Conservation (phyloP, 1,140 invertebrate species). For the Solenopsis fugax region DNA sequence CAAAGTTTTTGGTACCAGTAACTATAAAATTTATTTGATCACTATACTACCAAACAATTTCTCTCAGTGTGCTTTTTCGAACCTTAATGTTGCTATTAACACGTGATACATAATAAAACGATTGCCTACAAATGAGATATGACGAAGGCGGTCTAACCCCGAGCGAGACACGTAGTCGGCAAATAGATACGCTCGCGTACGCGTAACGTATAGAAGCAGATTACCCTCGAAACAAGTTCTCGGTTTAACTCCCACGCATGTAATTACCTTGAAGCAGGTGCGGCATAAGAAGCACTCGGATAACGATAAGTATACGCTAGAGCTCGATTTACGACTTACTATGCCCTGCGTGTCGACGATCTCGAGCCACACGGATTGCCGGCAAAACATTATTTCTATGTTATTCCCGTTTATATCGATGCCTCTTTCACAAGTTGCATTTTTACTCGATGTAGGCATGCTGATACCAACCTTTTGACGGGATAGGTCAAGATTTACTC, state of each 20-base stretch:
- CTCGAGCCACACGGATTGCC: background rate
- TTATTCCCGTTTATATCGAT: background rate
- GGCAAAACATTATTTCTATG: constrained; percentile 2
- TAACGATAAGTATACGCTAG: constrained; percentile 67
- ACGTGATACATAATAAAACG: constrained; percentile 17
- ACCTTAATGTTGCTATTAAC: constrained; percentile 21
- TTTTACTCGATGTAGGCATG: background rate
- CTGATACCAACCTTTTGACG: background rate
- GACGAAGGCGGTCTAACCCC: constrained; percentile 32
- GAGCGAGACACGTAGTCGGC: constrained; percentile 49
- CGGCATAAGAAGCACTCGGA: constrained; percentile 43
- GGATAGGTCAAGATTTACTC: background rate
- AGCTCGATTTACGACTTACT: constrained; percentile 50
- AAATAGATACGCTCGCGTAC: constrained; percentile 62
- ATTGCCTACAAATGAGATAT: background rate
- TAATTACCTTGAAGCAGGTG: constrained; percentile 79
- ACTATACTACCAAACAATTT: too few relatives aligned
- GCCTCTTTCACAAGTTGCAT: background rate
- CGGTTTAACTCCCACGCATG: constrained; percentile 81
- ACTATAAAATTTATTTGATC: too few relatives aligned
- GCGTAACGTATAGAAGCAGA: constrained; percentile 80
- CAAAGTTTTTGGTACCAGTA: too few relatives aligned
- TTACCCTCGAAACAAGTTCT: constrained; percentile 81
- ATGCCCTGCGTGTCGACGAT: constrained; percentile 52
- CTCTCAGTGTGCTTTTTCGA: background rate